phyloP scores from a whole-genome alignment of 2,888 invertebrate species.

The Drosophila prolongata region DNA sequence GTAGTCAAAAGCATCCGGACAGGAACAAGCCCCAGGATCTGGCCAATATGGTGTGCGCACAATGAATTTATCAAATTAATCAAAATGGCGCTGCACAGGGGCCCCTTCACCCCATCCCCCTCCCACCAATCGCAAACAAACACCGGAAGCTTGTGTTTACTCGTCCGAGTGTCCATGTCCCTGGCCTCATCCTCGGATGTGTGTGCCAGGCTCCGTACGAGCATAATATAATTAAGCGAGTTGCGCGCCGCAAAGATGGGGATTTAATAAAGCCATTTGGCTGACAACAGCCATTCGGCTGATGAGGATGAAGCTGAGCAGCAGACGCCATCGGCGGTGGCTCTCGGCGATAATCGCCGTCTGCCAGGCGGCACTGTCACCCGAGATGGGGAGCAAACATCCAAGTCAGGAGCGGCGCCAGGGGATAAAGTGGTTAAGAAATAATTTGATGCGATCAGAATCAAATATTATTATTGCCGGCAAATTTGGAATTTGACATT shows the following conservation, averaged over 20 bases:
- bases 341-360: conserved; percentile 43
- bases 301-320: conserved; percentile 43
- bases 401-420: conserved; percentile 16
- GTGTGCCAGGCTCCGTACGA: conserved; percentile 13
- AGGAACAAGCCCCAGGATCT: conserved; percentile 14
- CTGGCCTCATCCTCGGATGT: background rate
- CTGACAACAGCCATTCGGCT: conserved; percentile 67
- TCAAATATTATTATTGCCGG: too few species aligned
- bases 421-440: conserved; percentile 1
- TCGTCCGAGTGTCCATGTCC: conserved; percentile 35
- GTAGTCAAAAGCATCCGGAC: conserved; percentile 10
- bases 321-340: conserved; percentile 51
- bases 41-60: conserved; percentile 79
- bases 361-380: conserved; percentile 49
- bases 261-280: conserved; percentile 80
- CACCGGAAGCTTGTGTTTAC: conserved; percentile 56
- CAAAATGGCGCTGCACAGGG: conserved; percentile 62
- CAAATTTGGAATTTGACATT: too few species aligned
- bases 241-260: conserved; percentile 65
- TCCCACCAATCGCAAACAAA: conserved; percentile 7
- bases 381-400: conserved; percentile 22
- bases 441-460: background rate
- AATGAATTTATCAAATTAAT: conserved; percentile 83
- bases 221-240: conserved; percentile 73
- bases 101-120: conserved; percentile 18